Percentiles rank a stretch among this genome's conserved stretches.
Evolutionary conservation across 2,888 invertebrate genomes (phyloP).

Genomic region (Epistrophella euchroma): DNA sequence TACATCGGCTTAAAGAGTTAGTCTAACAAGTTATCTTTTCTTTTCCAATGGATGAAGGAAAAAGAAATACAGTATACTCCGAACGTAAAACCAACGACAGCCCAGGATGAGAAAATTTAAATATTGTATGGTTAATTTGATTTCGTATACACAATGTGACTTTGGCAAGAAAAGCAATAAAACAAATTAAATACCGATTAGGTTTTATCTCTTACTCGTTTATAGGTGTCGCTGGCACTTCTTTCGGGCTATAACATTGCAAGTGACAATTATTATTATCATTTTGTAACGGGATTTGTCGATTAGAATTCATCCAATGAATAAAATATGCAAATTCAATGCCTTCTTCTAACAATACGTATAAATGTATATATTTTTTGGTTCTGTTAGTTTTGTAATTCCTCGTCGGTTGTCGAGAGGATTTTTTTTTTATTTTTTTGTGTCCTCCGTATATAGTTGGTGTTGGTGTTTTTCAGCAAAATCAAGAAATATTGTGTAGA

Average conservation of each 20-base stretch:
- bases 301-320: conserved; percentile 69
- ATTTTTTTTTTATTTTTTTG: neutral
- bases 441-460: too few species aligned
- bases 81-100: neutral
- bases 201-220: conserved; percentile 55
- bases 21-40: conserved; percentile 49
- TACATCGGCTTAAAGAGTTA: conserved; percentile 60
- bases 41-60: neutral
- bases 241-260: conserved; percentile 51
- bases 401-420: conserved; percentile 2
- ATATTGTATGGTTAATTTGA: conserved; percentile 75
- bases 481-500: conserved; percentile 21
- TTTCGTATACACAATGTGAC: conserved; percentile 54
- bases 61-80: neutral
- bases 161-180: conserved; percentile 71
- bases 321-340: conserved; percentile 75
- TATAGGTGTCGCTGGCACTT: conserved; percentile 35
- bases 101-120: conserved; percentile 64
- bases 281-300: conserved; percentile 74
- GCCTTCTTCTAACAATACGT: conserved; percentile 38
- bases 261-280: conserved; percentile 75
- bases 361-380: conserved; percentile 38
- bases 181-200: conserved; percentile 76
- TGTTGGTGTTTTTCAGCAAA: neutral
- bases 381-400: conserved; percentile 60